Conservation (phyloP, 64 coral and sea anemone species). For the Actinia tenebrosa region DNA sequence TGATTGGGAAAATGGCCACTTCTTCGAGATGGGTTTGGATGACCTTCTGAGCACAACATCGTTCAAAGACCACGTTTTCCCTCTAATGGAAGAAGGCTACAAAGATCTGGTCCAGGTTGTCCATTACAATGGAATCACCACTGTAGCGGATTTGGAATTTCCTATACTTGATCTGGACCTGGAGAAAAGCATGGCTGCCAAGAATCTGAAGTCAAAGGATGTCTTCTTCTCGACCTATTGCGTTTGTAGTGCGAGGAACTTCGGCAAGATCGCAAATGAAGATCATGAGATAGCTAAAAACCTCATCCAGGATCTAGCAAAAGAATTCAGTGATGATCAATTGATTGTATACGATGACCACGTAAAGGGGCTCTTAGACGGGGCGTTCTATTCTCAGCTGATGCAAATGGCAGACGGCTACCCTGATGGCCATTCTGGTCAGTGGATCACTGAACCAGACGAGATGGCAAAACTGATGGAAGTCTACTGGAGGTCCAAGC, state of each 20-base stretch:
- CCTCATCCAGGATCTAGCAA: background rate
- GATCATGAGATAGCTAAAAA: background rate
- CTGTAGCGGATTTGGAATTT: slow-evolving; percentile 30
- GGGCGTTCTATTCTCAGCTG: slow-evolving; percentile 23
- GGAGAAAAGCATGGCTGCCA: background rate
- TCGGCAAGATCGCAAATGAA: background rate
- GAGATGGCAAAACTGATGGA: slow-evolving; percentile 13
- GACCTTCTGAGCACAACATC: background rate
- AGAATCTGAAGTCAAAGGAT: background rate
- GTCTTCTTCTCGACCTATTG: slow-evolving; percentile 18
- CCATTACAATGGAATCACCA: slow-evolving; percentile 11
- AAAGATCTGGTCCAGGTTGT: slow-evolving; percentile 5
- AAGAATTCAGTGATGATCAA: background rate
- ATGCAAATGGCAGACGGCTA: slow-evolving; percentile 21
- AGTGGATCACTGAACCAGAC: slow-evolving; percentile 7
- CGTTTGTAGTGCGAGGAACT: slow-evolving; percentile 9
- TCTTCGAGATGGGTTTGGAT: slow-evolving; percentile 9
- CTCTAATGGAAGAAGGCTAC: slow-evolving; percentile 16
- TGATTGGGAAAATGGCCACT: slow-evolving; percentile 18
- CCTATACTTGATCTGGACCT: background rate
- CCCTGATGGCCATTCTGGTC: background rate
- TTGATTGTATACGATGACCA: slow-evolving; percentile 23
- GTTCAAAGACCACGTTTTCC: background rate
- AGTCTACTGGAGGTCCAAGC: slow-evolving; percentile 22
- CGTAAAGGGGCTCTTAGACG: slow-evolving; percentile 11